A percentile compares a stretch with the other conserved stretches of the same genome.
Conservation (phyloP, 2,797 vertebrate genomes). For the Sus cebifrons region DNA sequence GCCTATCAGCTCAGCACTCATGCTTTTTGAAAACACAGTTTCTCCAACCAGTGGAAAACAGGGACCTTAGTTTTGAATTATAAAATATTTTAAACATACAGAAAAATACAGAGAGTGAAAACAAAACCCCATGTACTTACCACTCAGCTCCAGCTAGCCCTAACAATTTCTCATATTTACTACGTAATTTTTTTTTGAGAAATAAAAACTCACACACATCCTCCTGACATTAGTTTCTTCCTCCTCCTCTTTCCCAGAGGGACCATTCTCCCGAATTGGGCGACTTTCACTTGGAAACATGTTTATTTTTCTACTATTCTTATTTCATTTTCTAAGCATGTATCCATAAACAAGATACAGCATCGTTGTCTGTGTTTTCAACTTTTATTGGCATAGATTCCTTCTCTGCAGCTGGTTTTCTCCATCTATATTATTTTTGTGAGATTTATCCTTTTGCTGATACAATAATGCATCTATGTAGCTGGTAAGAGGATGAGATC, state of each 20-base stretch:
- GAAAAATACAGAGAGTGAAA: background rate
- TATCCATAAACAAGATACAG: background rate
- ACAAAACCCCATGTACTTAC: background rate
- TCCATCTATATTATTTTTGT: too few species aligned
- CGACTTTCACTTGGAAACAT: background rate
- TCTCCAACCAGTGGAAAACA: background rate
- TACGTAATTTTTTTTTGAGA: background rate
- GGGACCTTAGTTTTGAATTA: background rate
- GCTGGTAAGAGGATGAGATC: background rate
- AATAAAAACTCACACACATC: background rate
- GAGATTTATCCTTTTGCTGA: fast-evolving
- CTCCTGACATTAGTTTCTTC: background rate
- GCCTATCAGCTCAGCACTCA: fast-evolving
- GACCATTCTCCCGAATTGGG: background rate
- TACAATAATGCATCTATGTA: fast-evolving
- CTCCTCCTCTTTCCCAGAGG: background rate
- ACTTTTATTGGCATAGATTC: background rate
- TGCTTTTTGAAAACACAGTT: background rate
- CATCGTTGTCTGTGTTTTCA: background rate
- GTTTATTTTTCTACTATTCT: background rate
- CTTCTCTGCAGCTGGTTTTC: background rate
- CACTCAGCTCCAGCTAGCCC: too few species aligned
- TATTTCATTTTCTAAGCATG: background rate
- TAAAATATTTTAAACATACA: background rate
- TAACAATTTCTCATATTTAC: too few species aligned